Base-by-base conservation (phyloP, 2,888 invertebrate genomes). In the Cantharis flavilabris region DNA sequence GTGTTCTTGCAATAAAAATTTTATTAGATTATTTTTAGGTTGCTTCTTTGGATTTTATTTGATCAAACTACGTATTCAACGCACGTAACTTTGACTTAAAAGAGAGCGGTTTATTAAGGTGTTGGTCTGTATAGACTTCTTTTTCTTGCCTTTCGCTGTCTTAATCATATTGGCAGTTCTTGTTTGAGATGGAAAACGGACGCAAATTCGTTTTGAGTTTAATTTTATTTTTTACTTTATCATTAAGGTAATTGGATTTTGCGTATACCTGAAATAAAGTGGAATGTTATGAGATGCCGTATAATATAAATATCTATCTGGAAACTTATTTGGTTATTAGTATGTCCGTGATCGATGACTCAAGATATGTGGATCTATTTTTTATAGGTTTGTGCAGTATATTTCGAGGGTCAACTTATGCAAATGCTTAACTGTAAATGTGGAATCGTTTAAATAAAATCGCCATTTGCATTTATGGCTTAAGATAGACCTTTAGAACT, bases 391-490 rank as follows among this genome's bases (percentile, higher is more conserved):
- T 49, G 49, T 49, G 49, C 49, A 49, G 49, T 49, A 49, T 69
- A 62, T 49, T 76, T 69, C 33, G 30, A 71, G 77, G 77, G 77
- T 77, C 77, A 77, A 71, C 73, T 74, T 71, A 77, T 77, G 77
- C 71, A 71, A 77, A 77, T 77, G 49, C 26, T 30, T 26, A 73
- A 28, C 73, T 73, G 73, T 77, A 77, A 77, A 73, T 20, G 77
- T 62, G 73, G 69, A 71, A 62, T 63, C 70, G 77, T 74, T 77
- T 77, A 77, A 77, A 77, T 77, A 73, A 77, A 77, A 77, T 73
- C 69, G 70, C 72, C 33, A 77, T 77, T 77, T 77, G 70, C 77
- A 77, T 77, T 77, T 77, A 77, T 77, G 73, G 77, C 71, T 73
- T 73, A 62, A 74, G 77, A 72, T 70, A 76, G 69, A 69, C 72